Evolutionary conservation across 2,888 invertebrate species (phyloP), one percentile per base, ranked within the genome.

Genomic region (Anarsia innoxiella): DNA sequence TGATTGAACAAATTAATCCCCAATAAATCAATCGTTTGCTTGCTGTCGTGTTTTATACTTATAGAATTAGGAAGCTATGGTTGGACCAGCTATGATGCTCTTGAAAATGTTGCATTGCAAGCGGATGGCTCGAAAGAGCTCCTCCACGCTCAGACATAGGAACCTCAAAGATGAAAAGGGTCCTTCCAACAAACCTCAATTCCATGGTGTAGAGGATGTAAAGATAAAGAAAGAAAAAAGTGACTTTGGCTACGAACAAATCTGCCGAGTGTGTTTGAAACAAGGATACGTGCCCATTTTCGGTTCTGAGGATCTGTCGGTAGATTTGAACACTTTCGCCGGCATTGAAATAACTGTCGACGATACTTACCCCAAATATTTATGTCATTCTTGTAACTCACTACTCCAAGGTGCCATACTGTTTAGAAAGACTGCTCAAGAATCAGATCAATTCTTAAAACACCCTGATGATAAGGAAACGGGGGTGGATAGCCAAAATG

Each of bases 211-310:
- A 23, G 23, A 13, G 3, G 5, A 14, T 10, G 19, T 19, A 12
- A 19, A 19, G 9, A 31, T 46, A 2, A 49, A 45, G 12, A 33
- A 5, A 10, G 44, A 48, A 39, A 33, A 31, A n/a, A 30, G 33
- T 12, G 41, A 15, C n/a, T n/a, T n/a, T n/a, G n/a, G 46, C 23
- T 35, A 19, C 14, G 31, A 55, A 16, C 50, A 40, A 6, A 49
- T 46, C 1, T 82, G 82, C 48, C 64, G 83, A 44, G 65, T 82
- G 15, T 84, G 83, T 46, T 55, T 83, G 3, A 72, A 76, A 48
- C 56, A 65, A 44, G 82, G 80, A n/a, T 46, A 45, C 27, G 58
- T 80, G 41, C 67, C 73, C 10, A 79, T 84, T 33, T 71, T 54
- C 33, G 67, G 66, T 2, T 48, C 49, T 6, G 44, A 52, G 2